Evolutionary conservation across 2,797 vertebrate genomes (phyloP).

Genomic region (Molossus alvarezi): DNA sequence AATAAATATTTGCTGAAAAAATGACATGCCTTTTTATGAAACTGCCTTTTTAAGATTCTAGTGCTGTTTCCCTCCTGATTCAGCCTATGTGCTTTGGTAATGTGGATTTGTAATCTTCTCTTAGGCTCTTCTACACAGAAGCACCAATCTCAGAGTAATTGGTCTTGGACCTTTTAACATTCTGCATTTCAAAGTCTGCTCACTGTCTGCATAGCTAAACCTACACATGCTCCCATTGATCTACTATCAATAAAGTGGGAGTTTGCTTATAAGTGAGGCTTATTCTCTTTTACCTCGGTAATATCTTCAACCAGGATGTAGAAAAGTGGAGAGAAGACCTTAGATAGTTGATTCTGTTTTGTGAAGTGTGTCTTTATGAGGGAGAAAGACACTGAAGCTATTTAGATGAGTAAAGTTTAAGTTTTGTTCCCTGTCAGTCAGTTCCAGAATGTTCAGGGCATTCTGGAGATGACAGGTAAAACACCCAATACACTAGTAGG

Average conservation of each 20-base stretch:
- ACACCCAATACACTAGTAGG: neutral
- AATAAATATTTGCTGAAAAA: neutral
- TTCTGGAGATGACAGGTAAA: neutral
- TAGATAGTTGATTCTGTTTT: neutral
- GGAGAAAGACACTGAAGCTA: neutral
- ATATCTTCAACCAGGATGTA: slow-evolving; percentile 29
- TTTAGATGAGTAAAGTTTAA: slow-evolving; percentile 10
- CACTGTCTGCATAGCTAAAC: slow-evolving; percentile 53
- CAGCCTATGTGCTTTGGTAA: slow-evolving; percentile 34
- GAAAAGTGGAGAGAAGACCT: neutral
- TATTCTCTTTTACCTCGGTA: slow-evolving; percentile 20
- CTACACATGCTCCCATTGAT: neutral
- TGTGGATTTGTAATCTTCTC: slow-evolving; percentile 46
- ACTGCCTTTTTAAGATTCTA: slow-evolving; percentile 49
- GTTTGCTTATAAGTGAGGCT: neutral
- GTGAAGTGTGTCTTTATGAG: neutral
- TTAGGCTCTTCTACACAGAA: slow-evolving; percentile 29
- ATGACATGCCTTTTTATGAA: neutral
- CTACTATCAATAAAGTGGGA: slow-evolving; percentile 14
- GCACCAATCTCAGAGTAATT: slow-evolving; percentile 63
- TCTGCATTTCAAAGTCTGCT: slow-evolving; percentile 63
- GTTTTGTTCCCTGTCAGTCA: neutral
- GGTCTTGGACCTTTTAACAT: slow-evolving; percentile 54
- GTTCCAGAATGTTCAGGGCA: neutral
- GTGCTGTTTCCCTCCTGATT: neutral